phyloP scores from a whole-genome alignment of 1,140 invertebrate genomes.

The Drosophila kikkawai region DNA sequence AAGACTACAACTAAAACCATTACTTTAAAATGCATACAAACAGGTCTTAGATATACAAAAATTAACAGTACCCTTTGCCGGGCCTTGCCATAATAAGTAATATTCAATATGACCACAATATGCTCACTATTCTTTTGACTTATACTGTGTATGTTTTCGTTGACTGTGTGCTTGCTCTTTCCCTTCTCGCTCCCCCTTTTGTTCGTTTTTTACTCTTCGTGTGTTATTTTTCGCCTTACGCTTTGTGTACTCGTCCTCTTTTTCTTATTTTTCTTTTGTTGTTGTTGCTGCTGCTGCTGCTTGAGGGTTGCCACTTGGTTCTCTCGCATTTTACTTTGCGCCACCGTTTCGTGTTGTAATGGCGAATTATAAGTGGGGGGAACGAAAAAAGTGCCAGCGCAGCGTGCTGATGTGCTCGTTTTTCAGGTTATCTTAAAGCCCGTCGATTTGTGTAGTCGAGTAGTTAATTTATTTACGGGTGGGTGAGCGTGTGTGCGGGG shows the following conservation, averaged over 20 bases:
- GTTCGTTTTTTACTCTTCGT: constrained; percentile 41
- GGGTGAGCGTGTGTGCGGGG: constrained; percentile 6
- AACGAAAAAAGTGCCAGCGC: constrained; percentile 53
- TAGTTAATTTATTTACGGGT: constrained; percentile 23
- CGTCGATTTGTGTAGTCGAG: constrained; percentile 9
- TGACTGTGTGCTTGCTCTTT: constrained; percentile 35
- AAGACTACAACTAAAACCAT: neutral
- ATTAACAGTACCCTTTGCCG: neutral
- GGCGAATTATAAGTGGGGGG: constrained; percentile 30
- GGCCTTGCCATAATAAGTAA: neutral
- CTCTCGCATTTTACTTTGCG: constrained; percentile 43
- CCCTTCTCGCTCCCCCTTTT: constrained; percentile 19
- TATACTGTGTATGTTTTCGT: constrained; percentile 22
- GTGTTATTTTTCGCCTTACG: constrained; percentile 53
- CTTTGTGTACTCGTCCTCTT: constrained; percentile 35
- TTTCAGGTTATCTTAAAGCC: constrained; percentile 53
- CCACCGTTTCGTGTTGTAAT: constrained; percentile 45
- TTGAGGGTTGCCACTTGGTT: constrained; percentile 56
- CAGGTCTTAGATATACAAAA: no score
- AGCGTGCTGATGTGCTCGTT: constrained; percentile 50
- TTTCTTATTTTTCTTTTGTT: constrained; percentile 49
- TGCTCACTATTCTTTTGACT: constrained; percentile 7
- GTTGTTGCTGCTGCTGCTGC: constrained; percentile 45
- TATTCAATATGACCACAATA: neutral
- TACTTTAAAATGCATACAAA: no score